These are phyloP conservation scores for Noctua janthe DNA, from an alignment of 2,888 invertebrate genomes.

Conservation along the genomic window DNA sequence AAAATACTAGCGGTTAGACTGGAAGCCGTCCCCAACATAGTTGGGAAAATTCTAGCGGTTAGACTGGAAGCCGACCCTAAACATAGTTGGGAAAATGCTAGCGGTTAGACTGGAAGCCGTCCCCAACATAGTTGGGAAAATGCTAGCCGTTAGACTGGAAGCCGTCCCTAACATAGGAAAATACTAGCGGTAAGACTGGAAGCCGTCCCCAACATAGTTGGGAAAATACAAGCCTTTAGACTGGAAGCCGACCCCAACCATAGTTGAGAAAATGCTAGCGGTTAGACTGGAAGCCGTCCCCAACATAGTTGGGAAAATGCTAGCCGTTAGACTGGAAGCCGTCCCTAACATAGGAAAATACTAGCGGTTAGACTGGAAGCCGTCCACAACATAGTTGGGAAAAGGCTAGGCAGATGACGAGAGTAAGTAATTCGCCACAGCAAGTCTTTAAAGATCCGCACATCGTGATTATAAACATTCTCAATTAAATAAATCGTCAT, in stretches of 20 bases:
- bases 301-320: not conserved
- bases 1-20: not conserved
- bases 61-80: not conserved
- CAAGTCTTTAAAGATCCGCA: no score
- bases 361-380: not conserved
- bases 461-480: no score
- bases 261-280: not conserved
- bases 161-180: not conserved
- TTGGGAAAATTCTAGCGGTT: not conserved
- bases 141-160: not conserved
- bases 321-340: not conserved
- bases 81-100: not conserved
- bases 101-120: not conserved
- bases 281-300: not conserved
- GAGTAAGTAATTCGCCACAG: no score
- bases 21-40: not conserved
- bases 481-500: no score
- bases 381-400: not conserved
- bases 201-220: not conserved
- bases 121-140: not conserved
- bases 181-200: not conserved
- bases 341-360: not conserved
- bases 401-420: not conserved
- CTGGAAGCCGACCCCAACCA: not conserved
- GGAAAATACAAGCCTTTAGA: not conserved